Conservation (phyloP, 2,113 vertebrate genomes). For the Recurvirostra avosetta region DNA sequence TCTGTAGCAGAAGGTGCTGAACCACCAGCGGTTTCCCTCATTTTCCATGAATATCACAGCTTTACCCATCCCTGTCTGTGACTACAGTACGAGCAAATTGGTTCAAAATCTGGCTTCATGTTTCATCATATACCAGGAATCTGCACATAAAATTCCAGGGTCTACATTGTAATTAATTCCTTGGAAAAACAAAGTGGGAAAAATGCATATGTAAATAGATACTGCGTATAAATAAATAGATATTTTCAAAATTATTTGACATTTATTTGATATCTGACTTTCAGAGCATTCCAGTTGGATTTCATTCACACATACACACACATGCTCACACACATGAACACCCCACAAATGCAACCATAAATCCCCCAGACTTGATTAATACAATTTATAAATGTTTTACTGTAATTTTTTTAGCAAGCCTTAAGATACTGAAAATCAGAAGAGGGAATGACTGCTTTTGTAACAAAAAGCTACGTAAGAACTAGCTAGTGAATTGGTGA, state of each 20-base stretch:
- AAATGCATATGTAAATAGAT: neutral
- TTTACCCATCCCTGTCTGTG: neutral
- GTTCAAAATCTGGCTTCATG: neutral
- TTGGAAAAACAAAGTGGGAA: neutral
- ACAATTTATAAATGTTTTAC: neutral
- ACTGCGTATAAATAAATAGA: neutral
- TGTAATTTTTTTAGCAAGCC: neutral
- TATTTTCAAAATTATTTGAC: neutral
- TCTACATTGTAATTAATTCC: neutral
- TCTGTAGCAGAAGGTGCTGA: neutral
- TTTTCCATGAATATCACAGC: neutral
- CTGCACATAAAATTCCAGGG: neutral
- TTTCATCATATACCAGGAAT: neutral
- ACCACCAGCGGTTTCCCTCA: neutral
- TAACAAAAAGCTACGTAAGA: neutral
- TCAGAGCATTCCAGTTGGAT: neutral
- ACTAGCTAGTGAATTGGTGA: neutral
- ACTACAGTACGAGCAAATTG: neutral
- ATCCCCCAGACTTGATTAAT: neutral
- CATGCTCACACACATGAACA: fast-evolving
- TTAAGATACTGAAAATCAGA: neutral
- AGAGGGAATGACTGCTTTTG: neutral
- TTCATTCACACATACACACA: neutral
- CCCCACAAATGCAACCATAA: neutral
- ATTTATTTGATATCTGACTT: neutral